phyloP scores from a whole-genome alignment of 2,113 vertebrate genomes.

The Sphaerodactylus townsendi region DNA sequence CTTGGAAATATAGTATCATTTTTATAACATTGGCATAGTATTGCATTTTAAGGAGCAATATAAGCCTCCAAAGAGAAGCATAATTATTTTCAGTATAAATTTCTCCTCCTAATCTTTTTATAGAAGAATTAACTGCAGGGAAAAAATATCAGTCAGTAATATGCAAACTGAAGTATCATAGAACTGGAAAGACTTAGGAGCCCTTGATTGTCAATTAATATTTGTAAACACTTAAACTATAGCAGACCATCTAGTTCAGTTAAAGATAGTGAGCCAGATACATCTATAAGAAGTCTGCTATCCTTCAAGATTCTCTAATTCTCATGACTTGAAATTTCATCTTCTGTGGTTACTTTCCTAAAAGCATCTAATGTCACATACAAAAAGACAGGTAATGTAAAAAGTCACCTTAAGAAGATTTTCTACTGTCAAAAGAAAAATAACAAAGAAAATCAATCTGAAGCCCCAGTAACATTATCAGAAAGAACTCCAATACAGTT shows the following conservation, averaged over 20 bases:
- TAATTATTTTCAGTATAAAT: not conserved
- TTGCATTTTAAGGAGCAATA: not conserved
- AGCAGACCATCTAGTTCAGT: not conserved
- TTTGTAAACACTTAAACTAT: not conserved
- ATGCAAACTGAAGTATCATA: not conserved
- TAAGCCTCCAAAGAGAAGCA: constrained; percentile 3
- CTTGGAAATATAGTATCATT: constrained; percentile 4
- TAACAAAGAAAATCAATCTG: not conserved
- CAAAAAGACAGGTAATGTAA: not conserved
- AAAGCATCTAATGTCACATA: no score
- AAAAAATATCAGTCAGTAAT: not conserved
- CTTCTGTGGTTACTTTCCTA: not conserved
- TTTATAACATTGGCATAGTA: not conserved
- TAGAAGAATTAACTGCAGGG: not conserved
- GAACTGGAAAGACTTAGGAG: not conserved
- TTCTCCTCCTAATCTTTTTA: not conserved
- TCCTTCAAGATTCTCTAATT: not conserved
- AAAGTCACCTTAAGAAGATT: not conserved
- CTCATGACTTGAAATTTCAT: not conserved
- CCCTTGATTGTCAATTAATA: not conserved
- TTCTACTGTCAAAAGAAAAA: no score
- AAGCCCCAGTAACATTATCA: not conserved
- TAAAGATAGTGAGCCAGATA: not conserved
- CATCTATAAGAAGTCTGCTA: not conserved
- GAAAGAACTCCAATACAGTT: not conserved